Evolutionary conservation across 1,140 invertebrate species (phyloP).

Genomic region (Aphelinus atriplicis): DNA sequence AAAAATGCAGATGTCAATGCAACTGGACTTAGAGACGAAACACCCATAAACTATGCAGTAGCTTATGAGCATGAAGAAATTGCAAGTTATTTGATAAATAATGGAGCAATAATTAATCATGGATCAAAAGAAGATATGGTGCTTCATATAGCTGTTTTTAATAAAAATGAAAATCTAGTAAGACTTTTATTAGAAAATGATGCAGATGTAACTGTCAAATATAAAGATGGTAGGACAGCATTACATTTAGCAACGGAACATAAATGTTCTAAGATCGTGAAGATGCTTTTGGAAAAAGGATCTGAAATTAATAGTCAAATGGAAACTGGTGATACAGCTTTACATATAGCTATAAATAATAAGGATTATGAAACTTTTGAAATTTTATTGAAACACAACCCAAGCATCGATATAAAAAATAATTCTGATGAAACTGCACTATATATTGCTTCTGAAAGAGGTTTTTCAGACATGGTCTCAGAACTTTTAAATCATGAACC

Average conservation of each 20-base stretch:
- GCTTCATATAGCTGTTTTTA: constrained; percentile 19
- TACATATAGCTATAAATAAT: background rate
- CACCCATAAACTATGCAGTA: constrained; percentile 13
- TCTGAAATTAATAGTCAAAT: constrained; percentile 1
- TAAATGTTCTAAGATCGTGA: background rate
- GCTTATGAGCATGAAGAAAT: constrained; percentile 15
- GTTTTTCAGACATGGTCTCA: background rate
- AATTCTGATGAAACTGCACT: background rate
- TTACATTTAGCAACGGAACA: constrained; percentile 1
- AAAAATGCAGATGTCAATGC: constrained; percentile 16
- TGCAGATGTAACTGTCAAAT: constrained; percentile 2
- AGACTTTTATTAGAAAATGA: constrained; percentile 12
- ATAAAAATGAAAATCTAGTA: constrained; percentile 6
- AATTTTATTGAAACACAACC: constrained; percentile 2
- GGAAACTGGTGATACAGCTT: background rate
- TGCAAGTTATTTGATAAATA: constrained; percentile 4
- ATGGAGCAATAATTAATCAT: constrained; percentile 17
- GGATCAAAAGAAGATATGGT: constrained; percentile 4
- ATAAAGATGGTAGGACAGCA: constrained; percentile 5
- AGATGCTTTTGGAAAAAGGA: constrained; percentile 8
- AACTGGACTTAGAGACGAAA: constrained; percentile 1
- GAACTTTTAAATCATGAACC: constrained; percentile 3
- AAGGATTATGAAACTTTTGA: background rate
- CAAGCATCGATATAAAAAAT: constrained; percentile 9
- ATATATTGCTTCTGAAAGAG: constrained; percentile 4